Percentiles rank a stretch among this genome's conserved stretches.
Conservation (phyloP, 1,140 invertebrate species). For the Formica selysi region DNA sequence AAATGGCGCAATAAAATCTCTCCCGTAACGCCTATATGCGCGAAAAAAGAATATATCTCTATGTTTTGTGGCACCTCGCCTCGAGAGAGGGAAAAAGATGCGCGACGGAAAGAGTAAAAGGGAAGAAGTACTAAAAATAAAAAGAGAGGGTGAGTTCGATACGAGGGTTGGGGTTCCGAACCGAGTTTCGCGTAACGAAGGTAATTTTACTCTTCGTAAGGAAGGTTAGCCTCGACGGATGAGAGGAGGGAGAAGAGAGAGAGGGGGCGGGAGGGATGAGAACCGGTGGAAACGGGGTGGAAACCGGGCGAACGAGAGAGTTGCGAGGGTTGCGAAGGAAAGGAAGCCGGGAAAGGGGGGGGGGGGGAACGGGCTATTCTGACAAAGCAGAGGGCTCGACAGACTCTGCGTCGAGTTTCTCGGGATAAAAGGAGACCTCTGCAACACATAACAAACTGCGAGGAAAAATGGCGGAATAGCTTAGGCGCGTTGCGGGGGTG, state of each 20-base stretch:
- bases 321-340: slow-evolving; percentile 76
- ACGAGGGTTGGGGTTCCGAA: slow-evolving; percentile 78
- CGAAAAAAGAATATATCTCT: too few species aligned
- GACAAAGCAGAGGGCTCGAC: slow-evolving; percentile 60
- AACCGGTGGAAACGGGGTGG: slow-evolving; percentile 70
- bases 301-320: slow-evolving; percentile 73
- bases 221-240: slow-evolving; percentile 73
- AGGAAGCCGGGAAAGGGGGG: slow-evolving; percentile 71
- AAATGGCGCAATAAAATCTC: slow-evolving; percentile 73
- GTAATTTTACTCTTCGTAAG: slow-evolving; percentile 85
- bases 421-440: slow-evolving; percentile 76
- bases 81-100: slow-evolving; percentile 10
- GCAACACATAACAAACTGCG: slow-evolving; percentile 80
- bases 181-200: slow-evolving; percentile 86
- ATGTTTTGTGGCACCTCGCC: not conserved
- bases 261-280: slow-evolving; percentile 1
- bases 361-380: slow-evolving; percentile 80
- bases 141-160: slow-evolving; percentile 77
- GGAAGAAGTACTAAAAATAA: slow-evolving; percentile 72
- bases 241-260: not conserved
- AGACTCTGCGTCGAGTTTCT: slow-evolving; percentile 80
- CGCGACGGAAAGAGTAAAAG: slow-evolving; percentile 49
- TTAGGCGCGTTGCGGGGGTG: slow-evolving; percentile 6
- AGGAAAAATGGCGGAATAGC: slow-evolving; percentile 66
- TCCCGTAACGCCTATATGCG: slow-evolving; percentile 50